Evolutionary conservation across 2,797 vertebrate species (phyloP).

Genomic region (Sebastolobus alascanus): DNA sequence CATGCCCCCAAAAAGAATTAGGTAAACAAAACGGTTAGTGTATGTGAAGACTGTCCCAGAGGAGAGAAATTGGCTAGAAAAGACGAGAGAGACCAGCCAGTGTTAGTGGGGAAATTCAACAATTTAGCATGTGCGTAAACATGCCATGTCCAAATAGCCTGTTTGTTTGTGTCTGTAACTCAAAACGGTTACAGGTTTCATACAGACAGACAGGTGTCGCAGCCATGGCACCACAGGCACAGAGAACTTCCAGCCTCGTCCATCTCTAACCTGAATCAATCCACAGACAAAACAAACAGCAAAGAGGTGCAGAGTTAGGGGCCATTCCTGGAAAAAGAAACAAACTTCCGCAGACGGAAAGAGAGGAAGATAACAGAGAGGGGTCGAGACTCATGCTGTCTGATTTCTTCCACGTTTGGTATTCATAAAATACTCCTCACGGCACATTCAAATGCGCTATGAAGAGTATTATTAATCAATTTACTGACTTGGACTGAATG

Average conservation of each 20-base stretch:
- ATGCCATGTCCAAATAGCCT: not conserved
- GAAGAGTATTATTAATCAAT: not conserved
- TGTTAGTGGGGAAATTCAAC: constrained; percentile 26
- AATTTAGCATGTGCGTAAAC: not conserved
- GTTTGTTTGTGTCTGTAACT: not conserved
- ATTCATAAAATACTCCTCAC: not conserved
- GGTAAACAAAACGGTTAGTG: constrained; percentile 1
- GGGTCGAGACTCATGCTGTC: constrained; percentile 18
- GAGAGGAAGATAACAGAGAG: not conserved
- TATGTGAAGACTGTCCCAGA: not conserved
- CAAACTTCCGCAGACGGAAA: not conserved
- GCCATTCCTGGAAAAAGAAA: constrained; percentile 32
- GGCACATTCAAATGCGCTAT: not conserved
- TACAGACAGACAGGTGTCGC: not conserved
- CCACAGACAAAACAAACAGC: not conserved
- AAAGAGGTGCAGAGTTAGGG: not conserved
- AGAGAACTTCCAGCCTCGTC: not conserved
- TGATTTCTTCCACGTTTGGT: not conserved
- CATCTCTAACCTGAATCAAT: constrained; percentile 9
- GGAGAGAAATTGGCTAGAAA: constrained; percentile 15
- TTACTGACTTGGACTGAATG: not conserved
- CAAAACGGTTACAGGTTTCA: not conserved
- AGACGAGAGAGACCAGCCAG: constrained; percentile 7
- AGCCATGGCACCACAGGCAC: not conserved
- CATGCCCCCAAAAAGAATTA: not conserved